These are phyloP conservation scores for Aratinga solstitialis DNA, from an alignment of 2,797 vertebrate species.

Conservation along the genomic window DNA sequence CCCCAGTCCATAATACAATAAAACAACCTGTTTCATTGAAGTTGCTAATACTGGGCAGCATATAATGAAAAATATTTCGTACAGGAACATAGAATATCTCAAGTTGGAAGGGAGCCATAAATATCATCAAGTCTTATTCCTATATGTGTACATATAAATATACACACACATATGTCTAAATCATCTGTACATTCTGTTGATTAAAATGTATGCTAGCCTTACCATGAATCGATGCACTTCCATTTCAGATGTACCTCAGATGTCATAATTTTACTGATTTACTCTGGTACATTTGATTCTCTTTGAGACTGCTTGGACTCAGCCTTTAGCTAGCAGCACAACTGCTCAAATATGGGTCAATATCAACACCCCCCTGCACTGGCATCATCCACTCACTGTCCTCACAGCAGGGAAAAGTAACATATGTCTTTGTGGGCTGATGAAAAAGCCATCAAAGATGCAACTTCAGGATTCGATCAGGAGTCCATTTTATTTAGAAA, in stretches of 20 bases:
- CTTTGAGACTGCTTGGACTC: background rate
- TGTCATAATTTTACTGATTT: background rate
- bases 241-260: background rate
- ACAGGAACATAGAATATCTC: background rate
- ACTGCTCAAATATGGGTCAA: background rate
- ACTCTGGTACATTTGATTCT: background rate
- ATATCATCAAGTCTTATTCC: background rate
- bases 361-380: background rate
- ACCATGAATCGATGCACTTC: background rate
- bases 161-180: background rate
- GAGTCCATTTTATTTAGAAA: background rate
- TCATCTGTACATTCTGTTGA: background rate
- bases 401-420: background rate
- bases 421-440: fast-evolving
- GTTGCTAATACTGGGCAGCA: background rate
- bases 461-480: background rate
- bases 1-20: background rate
- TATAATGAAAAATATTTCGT: background rate
- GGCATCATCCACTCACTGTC: background rate
- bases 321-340: background rate
- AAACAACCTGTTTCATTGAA: background rate
- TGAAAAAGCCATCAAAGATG: background rate
- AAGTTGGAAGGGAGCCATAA: background rate
- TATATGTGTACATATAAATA: background rate
- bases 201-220: background rate